A percentile compares a stretch with the other conserved stretches of the same genome.
Evolutionary conservation across 2,797 vertebrate genomes (phyloP).

Genomic region (Taenioides sp.): DNA sequence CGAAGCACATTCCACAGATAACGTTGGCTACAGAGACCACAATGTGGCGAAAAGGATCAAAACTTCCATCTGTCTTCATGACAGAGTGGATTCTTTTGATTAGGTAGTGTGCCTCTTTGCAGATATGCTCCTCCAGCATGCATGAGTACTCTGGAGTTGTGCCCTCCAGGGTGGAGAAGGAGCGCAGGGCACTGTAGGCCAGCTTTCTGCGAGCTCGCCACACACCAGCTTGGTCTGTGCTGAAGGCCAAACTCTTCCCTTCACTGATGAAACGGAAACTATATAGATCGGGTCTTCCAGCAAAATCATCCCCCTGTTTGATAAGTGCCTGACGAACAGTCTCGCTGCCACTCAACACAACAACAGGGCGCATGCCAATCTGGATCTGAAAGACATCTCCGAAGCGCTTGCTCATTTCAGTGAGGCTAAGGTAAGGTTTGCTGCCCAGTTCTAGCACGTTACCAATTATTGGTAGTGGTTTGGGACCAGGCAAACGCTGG

Average conservation of each 20-base stretch:
- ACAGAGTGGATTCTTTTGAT: constrained; percentile 71
- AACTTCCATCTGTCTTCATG: constrained; percentile 76
- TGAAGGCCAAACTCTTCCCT: constrained; percentile 86
- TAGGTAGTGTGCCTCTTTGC: constrained; percentile 80
- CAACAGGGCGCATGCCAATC: constrained; percentile 85
- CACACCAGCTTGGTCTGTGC: constrained; percentile 77
- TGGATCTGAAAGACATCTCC: constrained; percentile 85
- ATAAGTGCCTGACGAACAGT: constrained; percentile 86
- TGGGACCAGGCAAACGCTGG: constrained; percentile 82
- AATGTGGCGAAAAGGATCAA: constrained; percentile 81
- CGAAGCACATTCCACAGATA: constrained; percentile 91
- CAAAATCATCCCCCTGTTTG: constrained; percentile 87
- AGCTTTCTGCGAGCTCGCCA: constrained; percentile 86
- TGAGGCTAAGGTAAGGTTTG: constrained; percentile 81
- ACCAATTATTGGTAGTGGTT: constrained; percentile 84
- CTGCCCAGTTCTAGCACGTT: constrained; percentile 80
- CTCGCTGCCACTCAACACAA: constrained; percentile 85
- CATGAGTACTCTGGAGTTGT: constrained; percentile 74
- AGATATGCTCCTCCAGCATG: constrained; percentile 87
- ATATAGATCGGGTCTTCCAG: constrained; percentile 84
- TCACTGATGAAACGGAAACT: constrained; percentile 66
- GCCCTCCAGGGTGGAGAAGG: constrained; percentile 78
- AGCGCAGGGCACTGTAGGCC: constrained; percentile 84
- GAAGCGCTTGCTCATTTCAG: constrained; percentile 79
- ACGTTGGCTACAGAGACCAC: constrained; percentile 90